phyloP scores from a whole-genome alignment of 2,888 invertebrate species.

The Oegoconia quadripuncta region DNA sequence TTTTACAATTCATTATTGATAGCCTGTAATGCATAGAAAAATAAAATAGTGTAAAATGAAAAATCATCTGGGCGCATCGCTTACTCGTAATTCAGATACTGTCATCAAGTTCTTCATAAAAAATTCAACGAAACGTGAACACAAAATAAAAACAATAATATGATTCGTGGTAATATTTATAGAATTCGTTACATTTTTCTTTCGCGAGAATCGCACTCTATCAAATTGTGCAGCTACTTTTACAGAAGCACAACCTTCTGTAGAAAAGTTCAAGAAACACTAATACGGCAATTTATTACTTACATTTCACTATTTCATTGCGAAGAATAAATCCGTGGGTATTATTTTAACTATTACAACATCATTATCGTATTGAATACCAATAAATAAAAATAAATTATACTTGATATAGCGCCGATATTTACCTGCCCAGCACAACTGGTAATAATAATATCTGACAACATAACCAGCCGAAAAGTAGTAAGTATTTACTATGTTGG shows the following conservation, averaged over 20 bases:
- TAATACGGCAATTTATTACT: slow-evolving; percentile 45
- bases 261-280: slow-evolving; percentile 71
- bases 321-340: slow-evolving; percentile 36
- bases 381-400: slow-evolving; percentile 69
- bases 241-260: slow-evolving; percentile 71
- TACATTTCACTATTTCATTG: slow-evolving; percentile 42
- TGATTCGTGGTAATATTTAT: slow-evolving; percentile 10
- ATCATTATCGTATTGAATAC: slow-evolving; percentile 49
- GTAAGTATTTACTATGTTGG: slow-evolving; percentile 55
- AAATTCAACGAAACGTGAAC: slow-evolving; percentile 15
- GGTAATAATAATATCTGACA: slow-evolving; percentile 65
- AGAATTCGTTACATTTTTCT: slow-evolving; percentile 49
- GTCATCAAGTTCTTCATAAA: slow-evolving; percentile 29
- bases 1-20: slow-evolving; percentile 57
- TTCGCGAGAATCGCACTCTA: slow-evolving; percentile 66
- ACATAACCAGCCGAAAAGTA: slow-evolving; percentile 59
- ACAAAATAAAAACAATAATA: slow-evolving; percentile 15
- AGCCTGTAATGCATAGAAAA: slow-evolving; percentile 68
- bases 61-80: slow-evolving; percentile 42
- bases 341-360: slow-evolving; percentile 45
- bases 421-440: slow-evolving; percentile 73
- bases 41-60: slow-evolving; percentile 63
- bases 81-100: slow-evolving; percentile 27
- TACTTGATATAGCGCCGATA: slow-evolving; percentile 59
- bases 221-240: slow-evolving; percentile 74